Base-by-base conservation (phyloP, 1,140 invertebrate species). In the Lordiphosa collinella region DNA sequence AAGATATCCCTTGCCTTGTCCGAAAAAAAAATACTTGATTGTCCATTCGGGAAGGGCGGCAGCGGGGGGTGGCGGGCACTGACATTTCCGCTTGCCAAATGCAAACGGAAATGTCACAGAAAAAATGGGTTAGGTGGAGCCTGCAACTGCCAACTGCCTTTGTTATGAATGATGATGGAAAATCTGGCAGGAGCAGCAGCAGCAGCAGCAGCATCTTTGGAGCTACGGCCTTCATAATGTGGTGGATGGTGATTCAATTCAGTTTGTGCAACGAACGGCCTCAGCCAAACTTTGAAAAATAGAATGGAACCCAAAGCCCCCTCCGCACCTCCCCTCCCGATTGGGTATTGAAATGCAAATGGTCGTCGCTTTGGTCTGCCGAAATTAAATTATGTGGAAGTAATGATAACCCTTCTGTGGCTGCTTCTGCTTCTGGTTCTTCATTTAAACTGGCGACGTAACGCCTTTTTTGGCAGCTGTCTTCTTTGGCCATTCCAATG, bases 351-450 rank as follows among this genome's bases (percentile, higher is more conserved):
- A 82, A 86, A 82, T 86, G 80, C 75, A 86, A 82, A 86, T 86
- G 71, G 70, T 86, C 70, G 70, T 86, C 66, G 63, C 68, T 18
- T 25, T 73, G 66, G 79, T 65, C 69, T 84, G 65, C 68, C 65
- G 64, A 86, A 86, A 86, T 86, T 86, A 86, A 86, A 86, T 86
- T 86, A 86, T 84, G 84, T 86, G 84, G 84, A 86, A 86, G 76
- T 86, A 86, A 86, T 86, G 84, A 86, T 86, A 86, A 86, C 84
- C 84, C 70, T 71, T 79, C 72, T 73, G 76, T 73, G 49, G 52
- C 44, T 66, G 43, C 6, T 14, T 10, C 22, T 22, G 13, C 46
- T 25, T 32, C 40, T 11, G 50, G 35, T 36, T 67, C 52, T 58
- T 68, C 74, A 68, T 48, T 80, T 69, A 66, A 44, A 69, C 64